Conservation (phyloP, 2,797 vertebrate species). For the Pachyuromys duprasi region DNA sequence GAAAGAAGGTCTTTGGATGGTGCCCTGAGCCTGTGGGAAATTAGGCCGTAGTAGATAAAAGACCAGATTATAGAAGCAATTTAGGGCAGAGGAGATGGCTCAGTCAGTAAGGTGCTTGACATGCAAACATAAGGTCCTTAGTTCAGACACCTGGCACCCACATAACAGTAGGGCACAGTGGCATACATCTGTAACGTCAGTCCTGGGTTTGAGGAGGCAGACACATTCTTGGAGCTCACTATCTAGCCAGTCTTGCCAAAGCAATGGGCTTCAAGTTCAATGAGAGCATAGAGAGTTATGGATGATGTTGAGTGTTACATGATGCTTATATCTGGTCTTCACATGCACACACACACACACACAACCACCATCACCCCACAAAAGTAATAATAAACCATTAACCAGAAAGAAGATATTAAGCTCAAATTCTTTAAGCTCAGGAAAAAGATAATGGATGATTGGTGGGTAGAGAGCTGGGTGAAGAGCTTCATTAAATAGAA, state of each 20-base stretch:
- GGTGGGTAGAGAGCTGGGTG: background rate
- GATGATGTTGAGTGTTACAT: too few species aligned
- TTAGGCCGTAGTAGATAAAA: background rate
- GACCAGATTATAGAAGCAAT: background rate
- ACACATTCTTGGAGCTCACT: background rate
- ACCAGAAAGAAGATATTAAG: conserved; percentile 1
- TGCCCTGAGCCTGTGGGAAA: background rate
- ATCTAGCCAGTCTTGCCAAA: background rate
- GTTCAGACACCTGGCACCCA: background rate
- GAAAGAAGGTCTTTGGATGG: background rate
- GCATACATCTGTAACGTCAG: background rate
- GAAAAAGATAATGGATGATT: background rate
- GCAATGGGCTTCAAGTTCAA: background rate
- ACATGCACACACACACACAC: background rate
- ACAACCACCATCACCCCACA: background rate
- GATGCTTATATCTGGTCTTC: background rate
- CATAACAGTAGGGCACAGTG: background rate
- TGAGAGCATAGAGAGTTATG: background rate
- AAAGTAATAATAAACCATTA: background rate
- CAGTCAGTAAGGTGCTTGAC: background rate
- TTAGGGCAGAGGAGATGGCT: background rate
- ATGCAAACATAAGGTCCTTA: background rate
- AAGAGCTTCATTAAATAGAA: background rate
- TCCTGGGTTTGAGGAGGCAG: background rate
- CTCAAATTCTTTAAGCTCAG: conserved; percentile 11